These are phyloP conservation scores for Masticophis lateralis DNA, from an alignment of 2,797 vertebrate species.

Conservation along the genomic window DNA sequence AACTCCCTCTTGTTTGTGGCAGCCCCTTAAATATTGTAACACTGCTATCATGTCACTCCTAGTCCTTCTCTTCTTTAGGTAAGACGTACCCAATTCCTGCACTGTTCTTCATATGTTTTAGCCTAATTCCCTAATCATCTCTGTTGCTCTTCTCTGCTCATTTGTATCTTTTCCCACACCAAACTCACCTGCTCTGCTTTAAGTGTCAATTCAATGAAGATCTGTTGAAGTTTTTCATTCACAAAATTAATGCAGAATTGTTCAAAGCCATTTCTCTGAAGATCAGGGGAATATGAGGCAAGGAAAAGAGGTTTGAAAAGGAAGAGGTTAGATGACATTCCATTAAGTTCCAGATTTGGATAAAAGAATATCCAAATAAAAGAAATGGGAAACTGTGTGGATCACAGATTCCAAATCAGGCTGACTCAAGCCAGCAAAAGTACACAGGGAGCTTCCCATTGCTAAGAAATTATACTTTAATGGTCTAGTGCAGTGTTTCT, in stretches of 20 bases:
- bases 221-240: constrained; percentile 97
- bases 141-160: not conserved
- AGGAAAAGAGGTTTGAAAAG: not conserved
- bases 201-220: constrained; percentile 96
- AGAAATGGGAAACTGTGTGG: not conserved
- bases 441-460: not conserved
- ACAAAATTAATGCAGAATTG: constrained; percentile 99
- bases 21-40: not conserved
- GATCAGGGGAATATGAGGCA: not conserved
- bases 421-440: not conserved
- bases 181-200: constrained; percentile 92
- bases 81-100: not conserved
- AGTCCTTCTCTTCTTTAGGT: not conserved
- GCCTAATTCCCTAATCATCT: not conserved
- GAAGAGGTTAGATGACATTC: not conserved
- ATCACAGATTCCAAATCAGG: not conserved
- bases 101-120: not conserved
- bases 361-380: not conserved
- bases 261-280: constrained; percentile 94
- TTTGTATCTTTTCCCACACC: not conserved
- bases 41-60: not conserved
- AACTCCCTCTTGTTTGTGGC: not conserved
- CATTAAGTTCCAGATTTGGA: not conserved
- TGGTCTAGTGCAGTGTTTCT: not conserved
- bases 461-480: not conserved